Evolutionary conservation across 2,797 vertebrate species (phyloP).

Genomic region (Acrossocheilus wenchowensis): DNA sequence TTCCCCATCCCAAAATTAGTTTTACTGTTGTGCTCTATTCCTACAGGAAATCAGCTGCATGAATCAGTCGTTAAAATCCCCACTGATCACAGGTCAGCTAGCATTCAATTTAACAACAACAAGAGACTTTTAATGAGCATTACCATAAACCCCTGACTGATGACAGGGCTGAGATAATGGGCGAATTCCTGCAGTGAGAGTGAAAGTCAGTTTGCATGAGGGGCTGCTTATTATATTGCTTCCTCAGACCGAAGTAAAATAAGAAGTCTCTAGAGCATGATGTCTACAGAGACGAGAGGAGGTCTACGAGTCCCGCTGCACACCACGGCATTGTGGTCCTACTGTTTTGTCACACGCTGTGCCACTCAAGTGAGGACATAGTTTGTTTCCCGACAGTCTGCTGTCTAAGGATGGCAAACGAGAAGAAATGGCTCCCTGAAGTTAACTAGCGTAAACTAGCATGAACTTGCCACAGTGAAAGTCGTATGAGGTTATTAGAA

Average conservation of each 20-base stretch:
- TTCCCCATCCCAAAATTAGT: background rate
- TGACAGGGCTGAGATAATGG: conserved; percentile 24
- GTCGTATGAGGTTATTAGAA: conserved; percentile 36
- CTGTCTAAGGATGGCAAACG: background rate
- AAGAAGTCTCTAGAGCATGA: conserved; percentile 15
- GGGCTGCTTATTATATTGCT: conserved; percentile 53
- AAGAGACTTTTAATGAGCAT: conserved; percentile 38
- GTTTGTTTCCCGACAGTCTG: conserved; percentile 25
- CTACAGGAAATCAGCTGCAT: background rate
- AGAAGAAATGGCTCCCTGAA: background rate
- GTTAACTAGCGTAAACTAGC: background rate
- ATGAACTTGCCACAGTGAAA: background rate
- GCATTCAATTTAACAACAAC: conserved; percentile 32
- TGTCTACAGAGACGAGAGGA: conserved; percentile 16
- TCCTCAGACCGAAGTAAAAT: background rate
- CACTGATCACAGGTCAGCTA: conserved; percentile 26
- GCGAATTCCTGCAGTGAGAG: conserved; percentile 24
- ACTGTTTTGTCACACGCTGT: conserved; percentile 23
- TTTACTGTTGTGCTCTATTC: background rate
- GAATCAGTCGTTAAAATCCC: background rate
- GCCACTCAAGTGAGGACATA: conserved; percentile 19
- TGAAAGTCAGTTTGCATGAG: background rate
- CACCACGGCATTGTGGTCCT: conserved; percentile 21
- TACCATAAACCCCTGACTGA: conserved; percentile 27
- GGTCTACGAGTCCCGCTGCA: conserved; percentile 1